phyloP scores from a whole-genome alignment of 2,113 vertebrate species.

The Barbus barbus region DNA sequence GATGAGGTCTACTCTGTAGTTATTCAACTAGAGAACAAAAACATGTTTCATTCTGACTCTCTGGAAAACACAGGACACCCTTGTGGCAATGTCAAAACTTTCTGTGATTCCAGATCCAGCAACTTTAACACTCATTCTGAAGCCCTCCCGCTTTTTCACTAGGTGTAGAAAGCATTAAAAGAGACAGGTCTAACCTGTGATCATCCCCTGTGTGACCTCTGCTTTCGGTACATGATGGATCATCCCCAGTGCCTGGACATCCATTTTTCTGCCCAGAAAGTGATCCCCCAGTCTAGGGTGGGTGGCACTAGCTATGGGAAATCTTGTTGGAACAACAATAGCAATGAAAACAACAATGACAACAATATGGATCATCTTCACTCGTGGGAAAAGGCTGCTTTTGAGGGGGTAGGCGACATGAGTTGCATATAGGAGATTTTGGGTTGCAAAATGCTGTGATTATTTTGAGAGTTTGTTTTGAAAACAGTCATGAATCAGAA shows the following conservation, averaged over 20 bases:
- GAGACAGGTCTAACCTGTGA: conserved; percentile 53
- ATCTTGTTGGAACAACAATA: conserved; percentile 51
- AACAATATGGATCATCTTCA: conserved; percentile 53
- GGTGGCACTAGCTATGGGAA: conserved; percentile 46
- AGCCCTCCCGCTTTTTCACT: neutral
- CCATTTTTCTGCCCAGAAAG: conserved; percentile 70
- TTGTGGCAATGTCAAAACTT: conserved; percentile 51
- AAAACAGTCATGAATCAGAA: neutral
- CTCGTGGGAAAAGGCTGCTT: conserved; percentile 57
- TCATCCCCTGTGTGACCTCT: conserved; percentile 52
- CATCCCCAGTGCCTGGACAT: conserved; percentile 62
- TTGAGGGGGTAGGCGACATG: neutral
- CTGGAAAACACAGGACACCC: conserved; percentile 49
- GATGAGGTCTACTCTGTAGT: neutral
- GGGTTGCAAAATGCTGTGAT: no score
- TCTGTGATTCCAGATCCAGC: neutral
- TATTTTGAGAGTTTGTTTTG: neutral
- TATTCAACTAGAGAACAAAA: conserved; percentile 36
- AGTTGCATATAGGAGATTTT: neutral
- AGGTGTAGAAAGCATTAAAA: conserved; percentile 24
- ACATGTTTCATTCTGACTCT: conserved; percentile 14
- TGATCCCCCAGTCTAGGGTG: conserved; percentile 53
- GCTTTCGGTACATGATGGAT: conserved; percentile 57
- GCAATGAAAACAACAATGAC: conserved; percentile 54
- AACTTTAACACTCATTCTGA: neutral